phyloP scores from a whole-genome alignment of 2,888 invertebrate species.

The Protonemura montana region DNA sequence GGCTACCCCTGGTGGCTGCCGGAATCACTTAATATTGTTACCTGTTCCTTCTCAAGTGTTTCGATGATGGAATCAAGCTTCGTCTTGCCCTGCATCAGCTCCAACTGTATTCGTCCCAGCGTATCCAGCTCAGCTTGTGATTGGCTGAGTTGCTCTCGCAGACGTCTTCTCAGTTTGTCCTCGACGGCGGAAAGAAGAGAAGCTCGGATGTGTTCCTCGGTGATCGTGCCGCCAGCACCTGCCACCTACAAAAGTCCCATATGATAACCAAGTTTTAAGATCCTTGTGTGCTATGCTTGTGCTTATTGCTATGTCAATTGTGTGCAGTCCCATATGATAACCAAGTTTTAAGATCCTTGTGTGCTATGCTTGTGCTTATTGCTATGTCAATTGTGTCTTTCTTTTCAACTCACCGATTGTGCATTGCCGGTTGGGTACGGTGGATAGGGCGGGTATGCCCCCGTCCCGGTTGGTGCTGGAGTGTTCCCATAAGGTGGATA shows the following conservation, averaged over 20 bases:
- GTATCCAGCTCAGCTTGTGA: slow-evolving; percentile 92
- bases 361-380: too few species aligned
- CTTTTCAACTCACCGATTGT: slow-evolving; percentile 35
- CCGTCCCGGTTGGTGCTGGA: not conserved
- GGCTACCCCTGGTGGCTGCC: too few species aligned
- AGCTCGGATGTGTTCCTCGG: slow-evolving; percentile 93
- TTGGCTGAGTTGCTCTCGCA: slow-evolving; percentile 90
- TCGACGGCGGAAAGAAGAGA: slow-evolving; percentile 94
- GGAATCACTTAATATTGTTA: too few species aligned
- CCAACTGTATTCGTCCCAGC: slow-evolving; percentile 83
- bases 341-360: too few species aligned
- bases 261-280: too few species aligned
- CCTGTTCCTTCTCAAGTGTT: slow-evolving; percentile 78
- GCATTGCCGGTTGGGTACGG: slow-evolving; percentile 53
- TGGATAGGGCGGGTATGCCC: slow-evolving; percentile 57
- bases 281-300: too few species aligned
- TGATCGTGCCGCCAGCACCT: slow-evolving; percentile 79
- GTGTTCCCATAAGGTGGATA: slow-evolving; percentile 38
- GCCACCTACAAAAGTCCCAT: slow-evolving; percentile 51
- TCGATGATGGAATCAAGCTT: slow-evolving; percentile 81
- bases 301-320: too few species aligned
- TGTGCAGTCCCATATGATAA: too few species aligned
- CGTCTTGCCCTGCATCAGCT: slow-evolving; percentile 82
- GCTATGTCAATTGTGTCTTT: not conserved
- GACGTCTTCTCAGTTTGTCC: slow-evolving; percentile 86